Conservation (phyloP, 2,797 vertebrate species). For the Xenops minutus region DNA sequence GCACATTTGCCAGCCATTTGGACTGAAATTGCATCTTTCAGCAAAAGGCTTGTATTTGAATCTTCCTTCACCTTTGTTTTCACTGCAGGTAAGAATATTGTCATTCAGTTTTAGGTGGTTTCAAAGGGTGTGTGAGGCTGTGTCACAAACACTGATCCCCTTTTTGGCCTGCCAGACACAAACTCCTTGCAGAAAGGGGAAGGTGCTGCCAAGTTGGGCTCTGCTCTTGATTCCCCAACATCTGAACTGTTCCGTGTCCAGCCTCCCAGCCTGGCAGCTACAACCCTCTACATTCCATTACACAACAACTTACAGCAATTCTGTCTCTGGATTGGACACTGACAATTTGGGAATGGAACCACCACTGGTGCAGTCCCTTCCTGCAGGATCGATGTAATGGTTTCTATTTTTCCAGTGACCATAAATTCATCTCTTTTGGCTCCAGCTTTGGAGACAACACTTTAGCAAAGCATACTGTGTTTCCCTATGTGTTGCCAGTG, state of each 20-base stretch:
- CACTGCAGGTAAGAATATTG: not conserved
- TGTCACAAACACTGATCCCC: not conserved
- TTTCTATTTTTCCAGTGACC: not conserved
- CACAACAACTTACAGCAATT: not conserved
- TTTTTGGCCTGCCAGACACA: not conserved
- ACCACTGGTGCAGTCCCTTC: not conserved
- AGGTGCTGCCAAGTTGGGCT: not conserved
- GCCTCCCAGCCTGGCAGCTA: not conserved
- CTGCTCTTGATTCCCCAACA: not conserved
- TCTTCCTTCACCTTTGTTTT: not conserved
- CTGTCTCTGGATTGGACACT: not conserved
- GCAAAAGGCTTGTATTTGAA: not conserved
- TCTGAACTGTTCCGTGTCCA: not conserved
- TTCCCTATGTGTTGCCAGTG: not conserved
- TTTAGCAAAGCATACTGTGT: accelerated
- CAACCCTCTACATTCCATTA: not conserved
- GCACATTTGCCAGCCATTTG: not conserved
- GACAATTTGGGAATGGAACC: not conserved
- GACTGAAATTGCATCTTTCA: not conserved
- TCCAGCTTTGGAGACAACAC: not conserved
- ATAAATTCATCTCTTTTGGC: not conserved
- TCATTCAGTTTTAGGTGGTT: not conserved
- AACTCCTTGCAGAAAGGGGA: not conserved
- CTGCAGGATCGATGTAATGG: not conserved
- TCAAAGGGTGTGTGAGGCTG: not conserved